A percentile compares a stretch with the other conserved stretches of the same genome.
phyloP scores from a whole-genome alignment of 2,797 vertebrate species.

The Sebastes hopkinsi region DNA sequence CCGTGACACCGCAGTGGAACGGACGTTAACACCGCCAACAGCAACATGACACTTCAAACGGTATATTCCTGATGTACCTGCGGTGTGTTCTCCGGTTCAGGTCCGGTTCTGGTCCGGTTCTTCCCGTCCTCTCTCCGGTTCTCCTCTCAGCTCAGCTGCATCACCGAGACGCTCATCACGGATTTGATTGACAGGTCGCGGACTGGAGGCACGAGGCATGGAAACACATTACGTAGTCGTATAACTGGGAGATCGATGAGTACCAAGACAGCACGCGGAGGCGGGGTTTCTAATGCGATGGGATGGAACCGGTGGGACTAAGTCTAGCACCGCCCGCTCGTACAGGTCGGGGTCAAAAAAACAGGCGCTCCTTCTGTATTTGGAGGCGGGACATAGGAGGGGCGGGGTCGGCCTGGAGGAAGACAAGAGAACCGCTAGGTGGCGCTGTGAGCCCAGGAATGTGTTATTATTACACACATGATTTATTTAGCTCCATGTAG shows the following conservation, averaged over 20 bases:
- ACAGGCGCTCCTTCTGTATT: not conserved
- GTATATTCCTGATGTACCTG: constrained; percentile 68
- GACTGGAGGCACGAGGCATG: constrained; percentile 56
- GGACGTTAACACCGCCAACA: not conserved
- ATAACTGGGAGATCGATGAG: not conserved
- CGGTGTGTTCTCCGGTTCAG: not conserved
- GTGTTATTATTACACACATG: not conserved
- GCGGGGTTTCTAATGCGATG: not conserved
- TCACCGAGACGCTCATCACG: constrained; percentile 74
- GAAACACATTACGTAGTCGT: constrained; percentile 64
- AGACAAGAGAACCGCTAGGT: not conserved
- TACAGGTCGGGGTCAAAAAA: rapidly evolving
- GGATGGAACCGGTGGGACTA: rapidly evolving
- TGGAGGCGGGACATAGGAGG: constrained; percentile 60
- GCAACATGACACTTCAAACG: not conserved
- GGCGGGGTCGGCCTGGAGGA: constrained; percentile 37
- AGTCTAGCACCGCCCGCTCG: constrained; percentile 26
- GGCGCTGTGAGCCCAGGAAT: not conserved
- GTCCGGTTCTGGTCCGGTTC: too few relatives aligned
- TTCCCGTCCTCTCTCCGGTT: constrained; percentile 62
- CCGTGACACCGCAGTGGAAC: constrained; percentile 25
- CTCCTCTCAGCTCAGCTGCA: constrained; percentile 78
- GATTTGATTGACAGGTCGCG: constrained; percentile 76
- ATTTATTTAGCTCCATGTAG: not conserved
- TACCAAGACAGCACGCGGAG: not conserved